A percentile compares a stretch with the other conserved stretches of the same genome.
Conservation (phyloP, 2,888 invertebrate species). For the Muschampia plurimacula region DNA sequence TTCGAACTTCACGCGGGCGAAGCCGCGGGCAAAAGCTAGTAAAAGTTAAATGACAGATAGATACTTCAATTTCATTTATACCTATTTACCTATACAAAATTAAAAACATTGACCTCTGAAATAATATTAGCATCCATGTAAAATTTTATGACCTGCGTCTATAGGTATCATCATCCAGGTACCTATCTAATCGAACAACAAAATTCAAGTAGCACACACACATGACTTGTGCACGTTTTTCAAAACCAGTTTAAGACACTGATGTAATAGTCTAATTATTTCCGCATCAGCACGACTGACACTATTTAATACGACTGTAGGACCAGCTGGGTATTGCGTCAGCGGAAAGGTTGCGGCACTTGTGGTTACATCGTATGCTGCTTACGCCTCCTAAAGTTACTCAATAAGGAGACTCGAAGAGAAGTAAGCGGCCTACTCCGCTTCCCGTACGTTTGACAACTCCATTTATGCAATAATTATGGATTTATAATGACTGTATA, state of each 20-base stretch:
- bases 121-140: background rate
- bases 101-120: no score
- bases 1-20: no score
- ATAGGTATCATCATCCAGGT: background rate
- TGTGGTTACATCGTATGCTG: slow-evolving; percentile 75
- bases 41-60: no score
- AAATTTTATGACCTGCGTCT: background rate
- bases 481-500: background rate
- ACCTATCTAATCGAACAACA: background rate
- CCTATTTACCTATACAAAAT: no score
- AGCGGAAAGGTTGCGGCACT: slow-evolving; percentile 78
- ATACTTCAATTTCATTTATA: no score
- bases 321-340: slow-evolving; percentile 71
- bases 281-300: slow-evolving; percentile 70
- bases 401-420: slow-evolving; percentile 57
- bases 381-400: slow-evolving; percentile 67
- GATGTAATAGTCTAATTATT: slow-evolving; percentile 72
- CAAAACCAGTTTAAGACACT: slow-evolving; percentile 52
- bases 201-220: slow-evolving; percentile 20
- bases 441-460: slow-evolving; percentile 46
- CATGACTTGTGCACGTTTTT: slow-evolving; percentile 45
- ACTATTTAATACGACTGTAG: slow-evolving; percentile 66
- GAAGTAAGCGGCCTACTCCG: slow-evolving; percentile 54
- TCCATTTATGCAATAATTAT: background rate
- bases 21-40: no score